phyloP scores from a whole-genome alignment of 30 jellyfish, hydroid and myxozoan species.

The Turritopsis rubra region DNA sequence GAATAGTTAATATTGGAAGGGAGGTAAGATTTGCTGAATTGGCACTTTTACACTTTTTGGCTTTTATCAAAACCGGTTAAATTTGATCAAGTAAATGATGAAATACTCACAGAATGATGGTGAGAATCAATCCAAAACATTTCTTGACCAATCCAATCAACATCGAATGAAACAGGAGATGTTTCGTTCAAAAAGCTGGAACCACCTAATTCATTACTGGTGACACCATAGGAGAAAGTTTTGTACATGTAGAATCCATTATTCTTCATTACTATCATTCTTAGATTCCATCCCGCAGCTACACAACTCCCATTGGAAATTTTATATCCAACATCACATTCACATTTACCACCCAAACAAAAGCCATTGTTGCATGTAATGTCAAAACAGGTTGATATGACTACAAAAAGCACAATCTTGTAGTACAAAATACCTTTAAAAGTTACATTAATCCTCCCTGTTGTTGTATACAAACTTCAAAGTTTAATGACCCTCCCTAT shows the following conservation, averaged over 20 bases:
- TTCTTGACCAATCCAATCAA: not conserved
- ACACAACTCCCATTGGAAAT: not conserved
- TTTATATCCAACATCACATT: not conserved
- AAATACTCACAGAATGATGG: not conserved
- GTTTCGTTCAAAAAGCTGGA: not conserved
- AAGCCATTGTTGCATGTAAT: not conserved
- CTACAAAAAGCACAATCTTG: not conserved
- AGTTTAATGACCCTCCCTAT: no score
- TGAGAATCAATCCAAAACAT: not conserved
- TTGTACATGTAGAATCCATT: not conserved
- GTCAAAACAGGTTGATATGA: not conserved
- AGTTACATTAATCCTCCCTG: no score
- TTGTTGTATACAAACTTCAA: no score
- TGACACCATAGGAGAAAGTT: not conserved
- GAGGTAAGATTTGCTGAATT: no score
- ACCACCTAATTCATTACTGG: not conserved
- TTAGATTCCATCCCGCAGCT: not conserved
- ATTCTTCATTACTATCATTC: not conserved
- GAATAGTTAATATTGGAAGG: no score
- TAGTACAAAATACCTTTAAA: no score
- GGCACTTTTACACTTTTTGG: no score
- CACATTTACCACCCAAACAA: not conserved
- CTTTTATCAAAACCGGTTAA: not conserved
- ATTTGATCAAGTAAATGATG: not conserved
- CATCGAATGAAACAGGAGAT: conserved; percentile 5